Evolutionary conservation across 2,888 invertebrate genomes (phyloP), one percentile per base, ranked within the genome.

Genomic region (Chaetogeoica ovagalla): DNA sequence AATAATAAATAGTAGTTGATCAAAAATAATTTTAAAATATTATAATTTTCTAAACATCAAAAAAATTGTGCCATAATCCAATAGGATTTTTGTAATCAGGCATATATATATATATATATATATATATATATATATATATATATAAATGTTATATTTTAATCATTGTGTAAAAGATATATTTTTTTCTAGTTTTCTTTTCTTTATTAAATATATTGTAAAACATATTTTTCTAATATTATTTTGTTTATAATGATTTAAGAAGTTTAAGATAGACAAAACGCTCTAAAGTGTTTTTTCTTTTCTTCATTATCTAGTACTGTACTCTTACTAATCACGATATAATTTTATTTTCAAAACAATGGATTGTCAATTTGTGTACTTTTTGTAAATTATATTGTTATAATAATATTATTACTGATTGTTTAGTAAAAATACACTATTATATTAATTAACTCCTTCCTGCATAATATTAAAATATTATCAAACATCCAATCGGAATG

Each of bases 51-150:
- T 15, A n/a, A 68, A 15, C 23, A 66, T 59, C 19, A 57, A 59
- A 66, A 43, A 23, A 43, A 19, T 75, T 75, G 75, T 75, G 75
- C 75, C 75, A 75, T 75, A 66, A 66, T 59, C 23, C 17, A 39
- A 57, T 55, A 39, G 8, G 5, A 75, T 66, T 52, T 65, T 39
- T 65, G 17, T 65, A 74, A 65, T 74, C 30, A 8, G 74, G 37
- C 63, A 55, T 52, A 11, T 9, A 43, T 43, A 43, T 6, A n/a
- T n/a, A n/a, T n/a, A n/a, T n/a, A n/a, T n/a, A n/a, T n/a, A n/a
- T n/a, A n/a, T n/a, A n/a, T n/a, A n/a, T n/a, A n/a, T n/a, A n/a
- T n/a, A n/a, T n/a, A n/a, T n/a, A n/a, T 30, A 30, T 30, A 30
- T 30, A 30, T 30, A 30, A 30, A 30, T 30, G 30, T 30, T 30